Conservation (phyloP, 2,113 vertebrate genomes). For the Archilochus colubris region DNA sequence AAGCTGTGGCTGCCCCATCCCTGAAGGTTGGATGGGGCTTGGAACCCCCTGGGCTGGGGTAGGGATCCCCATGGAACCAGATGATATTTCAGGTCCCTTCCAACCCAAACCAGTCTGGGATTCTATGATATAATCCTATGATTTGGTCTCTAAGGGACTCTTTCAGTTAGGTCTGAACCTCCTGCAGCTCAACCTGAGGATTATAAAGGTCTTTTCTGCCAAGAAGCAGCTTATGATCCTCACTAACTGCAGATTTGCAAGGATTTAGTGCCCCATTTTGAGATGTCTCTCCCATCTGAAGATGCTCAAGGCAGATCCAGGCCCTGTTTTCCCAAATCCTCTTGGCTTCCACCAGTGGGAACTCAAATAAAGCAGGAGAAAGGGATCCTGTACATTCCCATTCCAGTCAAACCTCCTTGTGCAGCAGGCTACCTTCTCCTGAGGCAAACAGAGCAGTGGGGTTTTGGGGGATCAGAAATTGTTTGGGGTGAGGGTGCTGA, state of each 20-base stretch:
- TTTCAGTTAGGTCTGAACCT: too few relatives aligned
- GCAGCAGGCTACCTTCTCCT: not conserved
- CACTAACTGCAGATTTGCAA: not conserved
- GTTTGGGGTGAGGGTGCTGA: too few relatives aligned
- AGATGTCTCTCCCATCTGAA: not conserved
- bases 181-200: too few relatives aligned
- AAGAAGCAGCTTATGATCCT: not conserved
- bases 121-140: too few relatives aligned
- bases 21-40: too few relatives aligned
- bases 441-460: not conserved
- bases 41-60: too few relatives aligned
- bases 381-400: not conserved
- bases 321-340: not conserved
- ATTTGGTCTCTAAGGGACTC: too few relatives aligned
- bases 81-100: too few relatives aligned
- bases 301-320: fast-evolving
- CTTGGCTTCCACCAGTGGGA: not conserved
- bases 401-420: not conserved
- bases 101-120: too few relatives aligned
- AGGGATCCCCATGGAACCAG: too few relatives aligned
- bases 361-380: not conserved
- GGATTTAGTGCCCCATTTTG: not conserved
- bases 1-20: too few relatives aligned
- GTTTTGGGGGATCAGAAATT: not conserved
- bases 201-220: too few relatives aligned